phyloP scores from a whole-genome alignment of 2,797 vertebrate genomes.

The Enteromius afrohamiltoni region DNA sequence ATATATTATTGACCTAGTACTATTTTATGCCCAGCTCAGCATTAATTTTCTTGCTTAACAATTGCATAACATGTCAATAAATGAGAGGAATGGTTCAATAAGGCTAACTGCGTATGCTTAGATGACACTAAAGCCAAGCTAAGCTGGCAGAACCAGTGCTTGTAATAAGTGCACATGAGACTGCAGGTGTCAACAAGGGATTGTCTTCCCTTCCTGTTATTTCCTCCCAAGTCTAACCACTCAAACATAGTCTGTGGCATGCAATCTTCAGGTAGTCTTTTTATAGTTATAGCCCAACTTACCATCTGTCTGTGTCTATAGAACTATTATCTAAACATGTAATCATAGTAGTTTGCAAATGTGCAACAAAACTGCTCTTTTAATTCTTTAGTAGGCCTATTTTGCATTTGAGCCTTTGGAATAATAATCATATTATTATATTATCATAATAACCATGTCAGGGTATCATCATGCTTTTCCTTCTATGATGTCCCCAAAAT shows the following conservation, averaged over 20 bases:
- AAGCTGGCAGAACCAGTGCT: constrained; percentile 44
- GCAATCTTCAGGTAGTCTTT: constrained; percentile 37
- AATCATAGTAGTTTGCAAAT: constrained; percentile 2
- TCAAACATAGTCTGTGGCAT: constrained; percentile 28
- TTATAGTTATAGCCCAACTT: constrained; percentile 19
- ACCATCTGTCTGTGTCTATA: constrained; percentile 28
- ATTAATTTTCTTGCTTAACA: neutral
- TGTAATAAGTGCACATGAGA: constrained; percentile 41
- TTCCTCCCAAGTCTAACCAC: constrained; percentile 26
- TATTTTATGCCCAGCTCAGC: neutral
- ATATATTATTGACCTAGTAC: neutral
- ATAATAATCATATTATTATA: constrained; percentile 13
- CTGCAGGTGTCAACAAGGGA: constrained; percentile 50
- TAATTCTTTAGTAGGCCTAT: neutral
- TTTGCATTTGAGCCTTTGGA: neutral
- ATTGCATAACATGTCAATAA: neutral
- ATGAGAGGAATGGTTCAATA: neutral
- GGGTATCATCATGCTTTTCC: neutral
- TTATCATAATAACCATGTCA: constrained; percentile 8
- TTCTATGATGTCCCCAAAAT: neutral
- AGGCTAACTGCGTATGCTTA: neutral
- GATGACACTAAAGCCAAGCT: constrained; percentile 6
- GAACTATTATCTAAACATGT: neutral
- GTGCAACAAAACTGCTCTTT: constrained; percentile 1
- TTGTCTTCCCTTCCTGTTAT: constrained; percentile 43